Base-by-base conservation (phyloP, 2,888 invertebrate genomes). In the Blera fallax region DNA sequence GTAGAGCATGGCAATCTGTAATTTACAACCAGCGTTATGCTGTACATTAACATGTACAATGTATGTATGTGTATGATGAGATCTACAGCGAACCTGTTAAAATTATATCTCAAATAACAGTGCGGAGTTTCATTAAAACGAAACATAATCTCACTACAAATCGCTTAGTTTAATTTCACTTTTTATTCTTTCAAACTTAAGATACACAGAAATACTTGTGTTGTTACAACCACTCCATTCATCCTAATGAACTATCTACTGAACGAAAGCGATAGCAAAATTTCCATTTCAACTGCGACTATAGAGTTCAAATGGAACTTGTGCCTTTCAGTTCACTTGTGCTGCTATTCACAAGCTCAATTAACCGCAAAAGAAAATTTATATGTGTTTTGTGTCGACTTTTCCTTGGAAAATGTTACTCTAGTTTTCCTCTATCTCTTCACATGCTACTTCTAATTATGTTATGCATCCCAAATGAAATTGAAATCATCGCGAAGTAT, bases 231-330 rank as follows among this genome's bases (percentile, higher is more conserved):
- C 40, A 50, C n/a, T 60, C 40, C 21, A 43, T 69, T 52, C 32
- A 77, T 69, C 11, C 24, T 43, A 69, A 77, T 60, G 67, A 77
- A 67, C 56, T 67, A 67, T 58, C 50, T 32, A 43, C 8, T 40
- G 48, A 77, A 77, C 16, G 69, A 69, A 77, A 77, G 69, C 60
- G 77, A 77, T 77, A 77, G 69, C 69, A 21, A 77, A 77, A 77
- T 77, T 69, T 77, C 52, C 77, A 77, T 77, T 77, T 69, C 69
- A 69, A 50, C 58, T 52, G 52, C 37, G 24, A 40, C 67, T 76
- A 29, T 10, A 67, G 58, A 76, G 77, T 77, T 77, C 77, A 69
- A 77, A 60, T 60, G 52, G 43, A 77, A 69, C 69, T 60, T 77
- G 60, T 69, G 52, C 32, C 40, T 60, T 69, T 60, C 40, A 69